phyloP scores from a whole-genome alignment of 2,797 vertebrate species.

The Parotocinclus haroldoi region DNA sequence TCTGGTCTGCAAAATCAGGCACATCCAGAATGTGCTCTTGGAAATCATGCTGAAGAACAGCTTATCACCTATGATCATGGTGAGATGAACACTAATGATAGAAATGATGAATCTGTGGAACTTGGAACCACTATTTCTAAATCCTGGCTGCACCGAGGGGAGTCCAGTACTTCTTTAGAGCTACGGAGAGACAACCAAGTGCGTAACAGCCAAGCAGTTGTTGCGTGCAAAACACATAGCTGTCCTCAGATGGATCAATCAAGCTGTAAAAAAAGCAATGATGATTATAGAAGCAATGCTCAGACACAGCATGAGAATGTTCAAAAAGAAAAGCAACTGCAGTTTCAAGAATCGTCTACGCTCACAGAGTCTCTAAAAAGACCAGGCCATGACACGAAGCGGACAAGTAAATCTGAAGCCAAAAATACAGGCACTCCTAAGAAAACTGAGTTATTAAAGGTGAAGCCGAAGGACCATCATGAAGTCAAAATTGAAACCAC shows the following conservation, averaged over 20 bases:
- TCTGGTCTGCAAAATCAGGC: not conserved
- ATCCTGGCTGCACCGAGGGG: not conserved
- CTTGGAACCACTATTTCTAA: slow-evolving; percentile 19
- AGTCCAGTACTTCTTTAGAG: not conserved
- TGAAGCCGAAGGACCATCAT: slow-evolving; percentile 24
- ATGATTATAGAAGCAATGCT: not conserved
- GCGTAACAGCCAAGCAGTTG: not conserved
- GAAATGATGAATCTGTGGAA: slow-evolving; percentile 9
- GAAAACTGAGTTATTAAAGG: not conserved
- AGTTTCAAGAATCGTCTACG: slow-evolving; percentile 36
- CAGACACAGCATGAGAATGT: not conserved
- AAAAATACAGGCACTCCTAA: not conserved
- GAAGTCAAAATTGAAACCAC: slow-evolving; percentile 18
- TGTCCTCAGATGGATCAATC: slow-evolving; percentile 6
- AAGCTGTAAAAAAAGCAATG: not conserved
- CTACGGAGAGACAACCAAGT: slow-evolving; percentile 17
- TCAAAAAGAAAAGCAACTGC: slow-evolving; percentile 15
- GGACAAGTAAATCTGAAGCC: slow-evolving; percentile 3
- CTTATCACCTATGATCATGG: not conserved
- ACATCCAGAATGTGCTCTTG: slow-evolving; percentile 26
- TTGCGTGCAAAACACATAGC: not conserved
- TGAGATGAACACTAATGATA: slow-evolving; percentile 6
- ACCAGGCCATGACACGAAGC: slow-evolving; percentile 11
- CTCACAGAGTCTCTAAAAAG: slow-evolving; percentile 21
- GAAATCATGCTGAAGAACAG: not conserved